These are phyloP conservation scores for Drosophila orena DNA, from an alignment of 1,140 invertebrate genomes.

Conservation along the genomic window DNA sequence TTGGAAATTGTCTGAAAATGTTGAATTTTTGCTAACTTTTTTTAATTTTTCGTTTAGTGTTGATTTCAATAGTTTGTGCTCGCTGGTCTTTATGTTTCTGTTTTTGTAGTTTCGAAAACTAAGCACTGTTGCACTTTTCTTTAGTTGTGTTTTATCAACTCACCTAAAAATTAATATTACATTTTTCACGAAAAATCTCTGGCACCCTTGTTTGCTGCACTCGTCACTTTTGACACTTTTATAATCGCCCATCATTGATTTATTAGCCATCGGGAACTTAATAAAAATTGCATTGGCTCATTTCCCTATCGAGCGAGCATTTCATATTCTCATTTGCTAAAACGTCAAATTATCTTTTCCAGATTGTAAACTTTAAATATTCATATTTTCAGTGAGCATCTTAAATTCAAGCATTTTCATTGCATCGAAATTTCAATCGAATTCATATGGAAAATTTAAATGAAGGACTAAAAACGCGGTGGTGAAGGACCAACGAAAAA, in stretches of 20 bases:
- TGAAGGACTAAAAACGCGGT: conserved; percentile 19
- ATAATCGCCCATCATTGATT: conserved; percentile 40
- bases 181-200: conserved; percentile 24
- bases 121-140: conserved; percentile 55
- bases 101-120: conserved; percentile 44
- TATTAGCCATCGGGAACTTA: neutral
- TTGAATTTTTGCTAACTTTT: conserved; percentile 52
- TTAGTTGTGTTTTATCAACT: conserved; percentile 20
- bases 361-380: conserved; percentile 34
- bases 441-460: conserved; percentile 12
- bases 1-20: conserved; percentile 73
- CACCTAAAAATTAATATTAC: conserved; percentile 21
- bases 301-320: conserved; percentile 48
- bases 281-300: conserved; percentile 19
- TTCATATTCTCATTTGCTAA: conserved; percentile 33
- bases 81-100: conserved; percentile 53
- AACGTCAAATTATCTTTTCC: conserved; percentile 6
- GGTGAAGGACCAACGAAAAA: conserved; percentile 14
- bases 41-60: conserved; percentile 23
- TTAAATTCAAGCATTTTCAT: conserved; percentile 65
- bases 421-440: conserved; percentile 13
- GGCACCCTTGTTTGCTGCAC: conserved; percentile 49
- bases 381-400: conserved; percentile 21
- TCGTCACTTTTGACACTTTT: conserved; percentile 37
- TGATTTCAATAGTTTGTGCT: conserved; percentile 53